Evolutionary conservation across 1,140 invertebrate genomes (phyloP), one percentile per base, ranked within the genome.

Genomic region (Drosophila suzukii): DNA sequence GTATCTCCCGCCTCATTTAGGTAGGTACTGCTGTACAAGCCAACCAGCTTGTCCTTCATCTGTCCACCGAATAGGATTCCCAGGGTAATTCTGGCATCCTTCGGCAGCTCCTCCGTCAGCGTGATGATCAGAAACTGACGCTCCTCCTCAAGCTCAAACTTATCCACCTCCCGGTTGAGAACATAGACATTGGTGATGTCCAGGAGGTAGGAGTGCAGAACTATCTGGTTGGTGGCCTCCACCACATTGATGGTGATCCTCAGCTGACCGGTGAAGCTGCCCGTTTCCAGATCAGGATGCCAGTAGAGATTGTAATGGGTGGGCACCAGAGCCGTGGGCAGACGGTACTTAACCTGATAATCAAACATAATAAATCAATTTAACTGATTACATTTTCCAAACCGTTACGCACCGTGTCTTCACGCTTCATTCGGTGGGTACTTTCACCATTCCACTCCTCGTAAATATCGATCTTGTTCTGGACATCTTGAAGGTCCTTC

Each of bases 281-380:
- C 96, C 8, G 93, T 93, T 13, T 94, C 92, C 32, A 98, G 85
- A 83, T 97, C 94, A 0, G 97, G 97, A 80, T 95, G 93, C 41
- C 98, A 92, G n/a, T 94, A 94, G 1, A 98, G 88, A 50, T 96
- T 94, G 89, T 98, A 98, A 79, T 95, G 94, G 0, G 93, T 72
- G 0, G 97, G 97, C 27, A 93, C 91, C 0, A 97, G 93, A 49
- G 94, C 93, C 6, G 91, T 91, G 0, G 96, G 95, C 51, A 99
- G 93, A 24, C 96, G 93, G 73, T 94, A 94, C 54, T 90, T 61
- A 27, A 93, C 81, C 91, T 92, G 20, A 0, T 30, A 3, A 30
- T 6, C 6, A 6, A 30, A 30, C 15, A n/a, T 12, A 43, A 32
- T 44, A 3, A 6, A 20, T 46, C 4, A 8, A 50, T 30, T 32